These are phyloP conservation scores for Mesoclemmys tuberculata DNA, from an alignment of 2,113 vertebrate species.

Conservation along the genomic window DNA sequence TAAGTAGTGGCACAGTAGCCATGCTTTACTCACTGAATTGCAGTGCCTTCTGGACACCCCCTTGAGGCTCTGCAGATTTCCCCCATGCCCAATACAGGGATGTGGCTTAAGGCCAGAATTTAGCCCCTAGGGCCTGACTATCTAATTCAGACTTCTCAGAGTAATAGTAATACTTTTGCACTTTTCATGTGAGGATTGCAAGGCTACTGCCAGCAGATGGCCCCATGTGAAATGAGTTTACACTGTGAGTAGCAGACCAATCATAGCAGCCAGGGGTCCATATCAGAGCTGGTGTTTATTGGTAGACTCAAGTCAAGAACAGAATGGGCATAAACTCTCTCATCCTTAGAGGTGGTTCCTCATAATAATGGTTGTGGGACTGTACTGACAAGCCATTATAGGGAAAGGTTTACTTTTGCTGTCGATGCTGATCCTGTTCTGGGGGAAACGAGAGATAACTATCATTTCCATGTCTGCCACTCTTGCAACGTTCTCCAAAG, in stretches of 20 bases:
- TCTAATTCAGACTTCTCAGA: background rate
- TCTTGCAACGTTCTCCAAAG: background rate
- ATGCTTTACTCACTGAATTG: background rate
- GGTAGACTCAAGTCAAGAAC: background rate
- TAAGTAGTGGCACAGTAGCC: too few relatives aligned
- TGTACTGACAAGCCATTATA: background rate
- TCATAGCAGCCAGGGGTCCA: rapidly evolving
- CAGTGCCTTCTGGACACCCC: background rate
- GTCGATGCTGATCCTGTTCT: background rate
- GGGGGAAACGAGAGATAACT: background rate
- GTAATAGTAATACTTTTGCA: background rate
- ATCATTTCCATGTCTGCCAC: background rate
- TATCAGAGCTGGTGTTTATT: background rate
- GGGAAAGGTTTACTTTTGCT: background rate
- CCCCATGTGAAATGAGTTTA: background rate
- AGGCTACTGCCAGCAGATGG: background rate
- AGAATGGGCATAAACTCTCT: background rate
- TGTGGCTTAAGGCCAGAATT: background rate
- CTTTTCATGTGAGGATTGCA: background rate
- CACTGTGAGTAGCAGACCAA: background rate
- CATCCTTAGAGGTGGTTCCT: background rate
- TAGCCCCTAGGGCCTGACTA: background rate
- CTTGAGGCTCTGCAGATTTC: rapidly evolving
- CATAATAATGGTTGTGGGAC: background rate
- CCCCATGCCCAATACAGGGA: background rate